Evolutionary conservation across 2,888 invertebrate species (phyloP).

Genomic region (Pyrrhia umbra): DNA sequence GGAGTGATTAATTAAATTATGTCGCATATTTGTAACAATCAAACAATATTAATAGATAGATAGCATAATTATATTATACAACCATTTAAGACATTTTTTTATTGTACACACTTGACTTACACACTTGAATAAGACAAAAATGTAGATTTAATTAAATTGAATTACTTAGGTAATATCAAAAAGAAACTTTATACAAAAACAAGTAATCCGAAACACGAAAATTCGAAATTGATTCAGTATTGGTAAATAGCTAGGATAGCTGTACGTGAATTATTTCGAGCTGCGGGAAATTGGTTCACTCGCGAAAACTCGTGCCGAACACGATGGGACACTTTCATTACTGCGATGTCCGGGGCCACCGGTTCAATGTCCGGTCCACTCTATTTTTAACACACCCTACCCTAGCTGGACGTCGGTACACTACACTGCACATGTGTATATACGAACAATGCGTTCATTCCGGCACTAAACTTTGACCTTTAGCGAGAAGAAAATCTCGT

Average conservation of each 20-base stretch:
- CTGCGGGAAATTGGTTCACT: conserved; percentile 78
- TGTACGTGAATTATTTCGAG: conserved; percentile 63
- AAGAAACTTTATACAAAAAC: neutral
- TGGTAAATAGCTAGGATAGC: conserved; percentile 57
- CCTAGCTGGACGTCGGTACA: conserved; percentile 70
- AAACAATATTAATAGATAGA: neutral
- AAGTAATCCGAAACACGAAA: conserved; percentile 25
- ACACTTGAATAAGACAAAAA: too few relatives aligned
- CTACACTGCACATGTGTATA: conserved; percentile 69
- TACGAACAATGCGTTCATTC: conserved; percentile 74
- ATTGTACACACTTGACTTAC: too few relatives aligned
- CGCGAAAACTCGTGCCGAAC: conserved; percentile 76
- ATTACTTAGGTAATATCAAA: conserved; percentile 8
- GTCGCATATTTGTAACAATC: neutral
- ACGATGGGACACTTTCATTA: conserved; percentile 86
- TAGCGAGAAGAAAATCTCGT: conserved; percentile 48
- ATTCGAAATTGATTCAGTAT: conserved; percentile 36
- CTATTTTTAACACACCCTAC: conserved; percentile 85
- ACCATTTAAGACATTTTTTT: neutral
- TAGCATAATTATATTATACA: neutral
- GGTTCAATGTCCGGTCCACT: conserved; percentile 87
- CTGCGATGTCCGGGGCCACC: conserved; percentile 82
- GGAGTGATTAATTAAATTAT: conserved; percentile 3
- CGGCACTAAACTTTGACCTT: conserved; percentile 69
- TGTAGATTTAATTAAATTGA: conserved; percentile 5